Percentiles rank a stretch among this genome's conserved stretches.
Conservation (phyloP, 1,140 invertebrate genomes). For the Adoxophyes honmai region DNA sequence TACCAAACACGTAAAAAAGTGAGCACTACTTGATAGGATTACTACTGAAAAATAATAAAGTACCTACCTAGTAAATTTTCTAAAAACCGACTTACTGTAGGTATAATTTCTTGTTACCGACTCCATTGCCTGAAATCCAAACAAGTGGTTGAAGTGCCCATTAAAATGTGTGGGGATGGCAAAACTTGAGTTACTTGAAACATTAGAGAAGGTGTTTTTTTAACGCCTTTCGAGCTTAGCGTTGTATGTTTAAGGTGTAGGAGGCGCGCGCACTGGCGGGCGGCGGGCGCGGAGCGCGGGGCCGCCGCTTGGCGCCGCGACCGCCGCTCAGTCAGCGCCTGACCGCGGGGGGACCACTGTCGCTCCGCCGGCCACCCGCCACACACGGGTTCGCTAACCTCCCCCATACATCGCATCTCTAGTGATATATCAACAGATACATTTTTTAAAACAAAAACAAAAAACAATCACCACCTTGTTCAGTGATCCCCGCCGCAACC, state of each 20-base stretch:
- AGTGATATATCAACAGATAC: constrained; percentile 30
- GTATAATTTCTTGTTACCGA: no score
- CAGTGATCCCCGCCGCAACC: constrained; percentile 34
- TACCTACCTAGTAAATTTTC: no score
- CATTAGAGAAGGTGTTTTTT: neutral
- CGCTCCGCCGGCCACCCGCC: constrained; percentile 33
- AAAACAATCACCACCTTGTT: constrained; percentile 31
- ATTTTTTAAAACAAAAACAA: constrained; percentile 30
- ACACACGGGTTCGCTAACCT: constrained; percentile 45
- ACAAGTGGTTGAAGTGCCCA: no score
- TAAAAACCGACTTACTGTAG: no score
- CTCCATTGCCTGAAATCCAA: no score
- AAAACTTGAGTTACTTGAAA: no score
- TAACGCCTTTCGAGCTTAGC: constrained; percentile 30
- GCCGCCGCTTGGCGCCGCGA: constrained; percentile 57
- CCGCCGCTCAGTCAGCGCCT: constrained; percentile 52
- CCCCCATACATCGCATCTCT: constrained; percentile 40
- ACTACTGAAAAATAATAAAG: no score
- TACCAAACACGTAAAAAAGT: no score
- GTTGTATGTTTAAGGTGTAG: constrained; percentile 36
- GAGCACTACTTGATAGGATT: no score
- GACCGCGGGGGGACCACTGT: constrained; percentile 40
- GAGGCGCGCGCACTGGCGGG: constrained; percentile 59
- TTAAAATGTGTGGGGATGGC: no score
- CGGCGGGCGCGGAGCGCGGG: constrained; percentile 43